These are phyloP conservation scores for Epinotia bilunana DNA, from an alignment of 2,888 invertebrate species.

Conservation along the genomic window DNA sequence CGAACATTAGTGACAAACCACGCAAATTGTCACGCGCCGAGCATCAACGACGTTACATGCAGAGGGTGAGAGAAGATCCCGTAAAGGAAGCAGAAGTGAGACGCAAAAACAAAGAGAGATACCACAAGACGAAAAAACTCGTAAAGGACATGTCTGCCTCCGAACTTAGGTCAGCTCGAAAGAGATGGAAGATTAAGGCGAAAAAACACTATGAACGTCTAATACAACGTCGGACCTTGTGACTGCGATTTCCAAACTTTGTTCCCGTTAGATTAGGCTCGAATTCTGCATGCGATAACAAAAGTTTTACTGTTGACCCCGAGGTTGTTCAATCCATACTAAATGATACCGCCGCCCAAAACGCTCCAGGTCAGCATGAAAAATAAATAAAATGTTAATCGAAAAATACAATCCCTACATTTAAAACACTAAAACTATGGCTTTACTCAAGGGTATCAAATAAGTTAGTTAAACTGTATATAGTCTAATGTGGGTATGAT, in stretches of 20 bases:
- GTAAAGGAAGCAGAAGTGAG: conserved; percentile 22
- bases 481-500: not conserved
- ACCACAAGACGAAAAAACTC: conserved; percentile 25
- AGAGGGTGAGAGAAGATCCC: conserved; percentile 27
- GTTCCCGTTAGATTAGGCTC: conserved; percentile 21
- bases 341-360: not conserved
- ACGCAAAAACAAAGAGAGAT: conserved; percentile 23
- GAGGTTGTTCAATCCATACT: conserved; percentile 13
- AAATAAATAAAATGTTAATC: not conserved
- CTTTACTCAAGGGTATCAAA: not conserved
- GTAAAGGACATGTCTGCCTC: conserved; percentile 12
- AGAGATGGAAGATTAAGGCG: conserved; percentile 17
- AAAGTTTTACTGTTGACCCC: not conserved
- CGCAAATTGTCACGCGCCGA: conserved; percentile 24
- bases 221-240: conserved; percentile 20
- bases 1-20: not conserved
- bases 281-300: not conserved
- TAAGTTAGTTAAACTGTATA: not conserved
- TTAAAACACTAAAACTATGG: not conserved
- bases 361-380: not conserved
- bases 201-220: conserved; percentile 7
- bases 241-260: conserved; percentile 25
- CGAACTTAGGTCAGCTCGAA: conserved; percentile 15
- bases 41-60: conserved; percentile 21
- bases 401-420: not conserved